phyloP scores from a whole-genome alignment of 92 coral and sea anemone species.

The Pocillopora meandrina region DNA sequence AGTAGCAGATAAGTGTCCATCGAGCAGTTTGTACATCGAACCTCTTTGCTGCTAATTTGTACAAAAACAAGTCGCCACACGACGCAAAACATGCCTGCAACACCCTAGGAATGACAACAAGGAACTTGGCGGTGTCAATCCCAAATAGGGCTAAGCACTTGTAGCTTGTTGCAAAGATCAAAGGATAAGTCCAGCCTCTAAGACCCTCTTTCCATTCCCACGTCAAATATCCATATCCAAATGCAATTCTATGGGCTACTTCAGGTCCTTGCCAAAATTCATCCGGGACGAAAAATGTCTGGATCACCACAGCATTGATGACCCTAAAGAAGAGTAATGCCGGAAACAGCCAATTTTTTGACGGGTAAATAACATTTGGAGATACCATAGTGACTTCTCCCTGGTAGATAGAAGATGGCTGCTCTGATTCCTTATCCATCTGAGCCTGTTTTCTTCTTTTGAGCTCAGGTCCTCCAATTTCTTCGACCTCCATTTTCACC shows the following conservation, averaged over 20 bases:
- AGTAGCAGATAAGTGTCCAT: conserved; percentile 77
- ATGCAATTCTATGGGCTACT: conserved; percentile 90
- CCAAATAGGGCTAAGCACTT: conserved; percentile 59
- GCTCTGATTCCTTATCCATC: not conserved
- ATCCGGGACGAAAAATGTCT: conserved; percentile 94
- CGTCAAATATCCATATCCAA: conserved; percentile 88
- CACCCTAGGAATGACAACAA: conserved; percentile 71
- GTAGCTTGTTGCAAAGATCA: conserved; percentile 68
- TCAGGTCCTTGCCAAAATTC: conserved; percentile 99
- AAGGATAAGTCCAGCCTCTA: conserved; percentile 86
- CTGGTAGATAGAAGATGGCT: not conserved
- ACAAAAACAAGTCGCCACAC: conserved; percentile 79
- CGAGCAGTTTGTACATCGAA: conserved; percentile 63
- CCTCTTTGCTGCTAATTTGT: conserved; percentile 69
- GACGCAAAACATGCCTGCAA: conserved; percentile 84
- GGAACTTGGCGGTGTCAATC: conserved; percentile 61
- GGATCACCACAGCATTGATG: conserved; percentile 69
- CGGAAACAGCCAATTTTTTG: conserved; percentile 30
- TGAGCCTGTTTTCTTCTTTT: conserved; percentile 13
- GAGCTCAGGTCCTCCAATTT: not conserved
- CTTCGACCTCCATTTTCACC: conserved; percentile 16
- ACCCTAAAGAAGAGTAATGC: conserved; percentile 67
- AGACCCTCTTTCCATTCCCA: conserved; percentile 98
- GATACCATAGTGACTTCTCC: not conserved
- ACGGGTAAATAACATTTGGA: not conserved